Conservation (phyloP, 2,888 invertebrate genomes). For the Eudemis profundana region DNA sequence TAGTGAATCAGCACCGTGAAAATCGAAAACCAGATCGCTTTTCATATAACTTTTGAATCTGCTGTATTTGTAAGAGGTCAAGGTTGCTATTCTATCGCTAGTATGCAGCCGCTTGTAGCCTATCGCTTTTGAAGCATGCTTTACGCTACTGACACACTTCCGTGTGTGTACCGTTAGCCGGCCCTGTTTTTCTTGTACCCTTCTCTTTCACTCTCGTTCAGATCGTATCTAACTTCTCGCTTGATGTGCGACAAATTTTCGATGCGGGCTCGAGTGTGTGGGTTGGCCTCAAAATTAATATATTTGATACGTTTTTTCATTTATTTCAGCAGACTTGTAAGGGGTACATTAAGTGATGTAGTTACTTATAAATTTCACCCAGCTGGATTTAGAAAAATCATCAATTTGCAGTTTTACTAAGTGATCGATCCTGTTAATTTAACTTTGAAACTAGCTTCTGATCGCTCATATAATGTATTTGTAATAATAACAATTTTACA, state of each 20-base stretch:
- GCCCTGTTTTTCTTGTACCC: constrained; percentile 74
- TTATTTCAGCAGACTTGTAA: constrained; percentile 23
- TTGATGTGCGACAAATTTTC: constrained; percentile 81
- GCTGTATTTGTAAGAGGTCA: constrained; percentile 62
- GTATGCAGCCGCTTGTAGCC: constrained; percentile 64
- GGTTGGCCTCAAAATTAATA: constrained; percentile 81
- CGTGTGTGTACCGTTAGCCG: constrained; percentile 82
- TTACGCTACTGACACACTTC: constrained; percentile 85
- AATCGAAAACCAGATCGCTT: constrained; percentile 75
- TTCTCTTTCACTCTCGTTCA: constrained; percentile 81
- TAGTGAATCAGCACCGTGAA: constrained; percentile 82
- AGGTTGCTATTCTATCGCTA: constrained; percentile 69
- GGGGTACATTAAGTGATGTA: no score
- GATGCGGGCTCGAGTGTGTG: constrained; percentile 81
- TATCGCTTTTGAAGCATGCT: constrained; percentile 59
- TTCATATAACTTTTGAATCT: constrained; percentile 62
- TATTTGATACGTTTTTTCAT: constrained; percentile 75
- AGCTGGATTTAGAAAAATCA: background rate
- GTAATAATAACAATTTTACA: no score
- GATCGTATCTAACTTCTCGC: constrained; percentile 65
- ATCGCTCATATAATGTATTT: no score
- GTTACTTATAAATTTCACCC: background rate
- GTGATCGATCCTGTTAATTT: no score
- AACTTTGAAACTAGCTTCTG: no score
- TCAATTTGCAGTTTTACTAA: background rate